Percentiles rank a stretch among this genome's conserved stretches.
These are phyloP conservation scores for Spodoptera picta DNA, from an alignment of 2,888 invertebrate genomes.

Conservation along the genomic window DNA sequence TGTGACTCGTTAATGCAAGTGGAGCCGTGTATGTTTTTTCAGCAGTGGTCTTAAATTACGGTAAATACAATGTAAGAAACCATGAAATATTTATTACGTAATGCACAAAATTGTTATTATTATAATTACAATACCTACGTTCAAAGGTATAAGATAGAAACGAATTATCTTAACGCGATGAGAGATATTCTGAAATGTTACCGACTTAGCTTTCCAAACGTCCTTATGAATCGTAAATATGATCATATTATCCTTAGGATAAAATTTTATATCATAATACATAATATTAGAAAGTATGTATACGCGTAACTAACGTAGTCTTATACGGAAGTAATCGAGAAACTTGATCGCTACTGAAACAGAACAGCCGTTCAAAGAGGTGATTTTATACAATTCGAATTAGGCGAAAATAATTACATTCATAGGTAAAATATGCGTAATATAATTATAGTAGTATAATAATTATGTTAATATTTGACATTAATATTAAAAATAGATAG, in stretches of 20 bases:
- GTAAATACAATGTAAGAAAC: conserved; percentile 88
- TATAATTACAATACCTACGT: conserved; percentile 88
- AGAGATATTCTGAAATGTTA: conserved; percentile 86
- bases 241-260: conserved; percentile 88
- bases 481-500: conserved; percentile 88
- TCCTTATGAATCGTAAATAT: conserved; percentile 85
- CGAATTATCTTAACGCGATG: conserved; percentile 87
- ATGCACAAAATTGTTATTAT: conserved; percentile 88
- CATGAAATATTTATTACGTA: conserved; percentile 88
- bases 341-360: conserved; percentile 85
- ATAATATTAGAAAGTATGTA: conserved; percentile 88
- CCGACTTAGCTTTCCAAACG: conserved; percentile 83
- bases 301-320: conserved; percentile 87
- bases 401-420: conserved; percentile 88
- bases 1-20: conserved; percentile 77
- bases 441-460: conserved; percentile 85
- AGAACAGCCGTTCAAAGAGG: conserved; percentile 84
- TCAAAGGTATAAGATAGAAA: conserved; percentile 88
- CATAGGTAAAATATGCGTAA: conserved; percentile 87
- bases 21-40: conserved; percentile 78
- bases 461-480: conserved; percentile 88
- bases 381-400: conserved; percentile 89
- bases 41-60: conserved; percentile 87
- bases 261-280: conserved; percentile 87
- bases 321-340: conserved; percentile 87